Conservation (phyloP, 2,797 vertebrate genomes). For the Heterohyrax brucei region DNA sequence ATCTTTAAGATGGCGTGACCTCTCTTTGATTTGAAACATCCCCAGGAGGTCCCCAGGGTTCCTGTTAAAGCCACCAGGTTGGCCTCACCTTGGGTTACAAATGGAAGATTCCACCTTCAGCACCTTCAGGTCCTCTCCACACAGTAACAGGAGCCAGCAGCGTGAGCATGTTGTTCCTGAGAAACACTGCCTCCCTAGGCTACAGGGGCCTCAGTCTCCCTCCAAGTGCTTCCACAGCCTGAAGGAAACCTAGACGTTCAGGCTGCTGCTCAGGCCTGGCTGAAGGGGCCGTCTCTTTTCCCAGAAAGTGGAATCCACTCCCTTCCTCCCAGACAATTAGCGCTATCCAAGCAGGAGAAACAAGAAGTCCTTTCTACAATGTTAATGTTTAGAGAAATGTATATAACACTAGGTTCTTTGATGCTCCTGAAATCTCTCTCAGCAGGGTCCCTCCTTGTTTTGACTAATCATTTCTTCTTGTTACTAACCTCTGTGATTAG, state of each 20-base stretch:
- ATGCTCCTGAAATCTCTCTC: conserved; percentile 74
- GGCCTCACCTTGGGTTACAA: neutral
- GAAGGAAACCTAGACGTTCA: neutral
- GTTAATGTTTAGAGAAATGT: conserved; percentile 66
- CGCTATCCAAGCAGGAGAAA: conserved; percentile 48
- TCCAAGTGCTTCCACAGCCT: neutral
- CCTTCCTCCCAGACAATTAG: conserved; percentile 65
- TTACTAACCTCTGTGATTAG: conserved; percentile 85
- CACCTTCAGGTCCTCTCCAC: neutral
- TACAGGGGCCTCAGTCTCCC: rapidly evolving
- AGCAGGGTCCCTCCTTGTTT: conserved; percentile 82
- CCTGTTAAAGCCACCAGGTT: neutral
- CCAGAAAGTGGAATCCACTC: neutral
- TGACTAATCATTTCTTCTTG: conserved; percentile 81
- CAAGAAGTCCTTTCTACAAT: conserved; percentile 70
- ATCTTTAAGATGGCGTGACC: neutral
- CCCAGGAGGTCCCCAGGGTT: neutral
- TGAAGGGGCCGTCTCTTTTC: conserved; percentile 18
- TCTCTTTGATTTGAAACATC: neutral
- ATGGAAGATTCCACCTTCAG: neutral
- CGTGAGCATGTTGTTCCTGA: neutral
- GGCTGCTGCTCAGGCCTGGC: neutral
- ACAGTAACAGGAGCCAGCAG: neutral
- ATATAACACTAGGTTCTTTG: conserved; percentile 54
- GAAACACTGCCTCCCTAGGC: rapidly evolving